Conservation (phyloP, 2,888 invertebrate genomes). For the Luperina nickerlii region DNA sequence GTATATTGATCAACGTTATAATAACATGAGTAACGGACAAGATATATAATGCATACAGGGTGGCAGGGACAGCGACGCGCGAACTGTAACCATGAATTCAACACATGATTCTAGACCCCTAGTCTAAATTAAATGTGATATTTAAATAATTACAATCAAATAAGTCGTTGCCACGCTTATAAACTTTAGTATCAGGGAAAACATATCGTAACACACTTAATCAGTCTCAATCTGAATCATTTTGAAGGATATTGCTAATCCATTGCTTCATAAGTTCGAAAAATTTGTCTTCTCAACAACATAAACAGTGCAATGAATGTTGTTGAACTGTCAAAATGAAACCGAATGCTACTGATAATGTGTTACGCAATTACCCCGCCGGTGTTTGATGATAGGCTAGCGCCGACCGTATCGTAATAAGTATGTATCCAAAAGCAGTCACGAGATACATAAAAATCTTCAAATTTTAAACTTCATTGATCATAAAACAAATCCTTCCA, state of each 20-base stretch:
- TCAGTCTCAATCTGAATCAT: too few species aligned
- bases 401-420: conserved; percentile 76
- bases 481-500: conserved; percentile 71
- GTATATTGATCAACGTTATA: conserved; percentile 27
- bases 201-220: conserved; percentile 74
- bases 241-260: too few species aligned
- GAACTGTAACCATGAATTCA: too few species aligned
- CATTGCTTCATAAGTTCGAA: too few species aligned
- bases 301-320: too few species aligned
- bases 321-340: too few species aligned
- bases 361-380: too few species aligned
- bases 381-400: conserved; percentile 70
- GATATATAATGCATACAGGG: background rate
- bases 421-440: conserved; percentile 74
- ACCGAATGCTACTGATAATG: too few species aligned
- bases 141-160: conserved; percentile 81
- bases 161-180: conserved; percentile 82
- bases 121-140: too few species aligned
- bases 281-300: too few species aligned
- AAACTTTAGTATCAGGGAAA: conserved; percentile 81
- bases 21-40: background rate
- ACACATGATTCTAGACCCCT: too few species aligned
- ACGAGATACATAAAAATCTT: conserved; percentile 79
- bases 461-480: conserved; percentile 78
- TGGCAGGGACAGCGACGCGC: background rate